Conservation (phyloP, 2,113 vertebrate species). For the Thunnus thynnus region DNA sequence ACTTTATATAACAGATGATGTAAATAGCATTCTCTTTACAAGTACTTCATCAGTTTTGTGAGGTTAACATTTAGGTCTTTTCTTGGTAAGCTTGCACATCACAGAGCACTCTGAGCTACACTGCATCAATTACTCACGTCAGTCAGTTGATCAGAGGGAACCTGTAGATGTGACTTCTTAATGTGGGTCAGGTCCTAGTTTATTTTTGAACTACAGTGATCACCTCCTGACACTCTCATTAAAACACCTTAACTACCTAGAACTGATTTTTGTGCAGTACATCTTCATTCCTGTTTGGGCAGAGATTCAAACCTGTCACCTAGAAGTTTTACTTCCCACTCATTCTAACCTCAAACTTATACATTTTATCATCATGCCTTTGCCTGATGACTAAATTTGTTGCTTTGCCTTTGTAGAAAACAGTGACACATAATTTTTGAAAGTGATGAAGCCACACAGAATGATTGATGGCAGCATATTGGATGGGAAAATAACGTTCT, state of each 20-base stretch:
- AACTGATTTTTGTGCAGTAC: background rate
- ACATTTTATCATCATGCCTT: constrained; percentile 42
- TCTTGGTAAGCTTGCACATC: background rate
- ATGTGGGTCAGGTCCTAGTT: constrained; percentile 8
- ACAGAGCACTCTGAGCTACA: constrained; percentile 13
- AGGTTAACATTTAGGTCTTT: constrained; percentile 10
- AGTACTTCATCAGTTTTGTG: constrained; percentile 25
- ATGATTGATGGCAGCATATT: constrained; percentile 82
- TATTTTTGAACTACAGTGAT: constrained; percentile 10
- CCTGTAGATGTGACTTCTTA: background rate
- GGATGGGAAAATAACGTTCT: constrained; percentile 82
- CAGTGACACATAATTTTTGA: constrained; percentile 74
- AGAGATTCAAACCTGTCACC: constrained; percentile 33
- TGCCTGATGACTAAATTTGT: constrained; percentile 58
- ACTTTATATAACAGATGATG: constrained; percentile 34
- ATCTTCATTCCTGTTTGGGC: constrained; percentile 14
- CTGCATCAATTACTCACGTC: background rate
- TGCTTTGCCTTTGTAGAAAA: constrained; percentile 72
- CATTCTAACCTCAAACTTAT: constrained; percentile 34
- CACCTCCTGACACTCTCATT: constrained; percentile 29
- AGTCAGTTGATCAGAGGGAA: constrained; percentile 25
- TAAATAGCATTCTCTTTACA: constrained; percentile 31
- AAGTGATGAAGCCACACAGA: constrained; percentile 71
- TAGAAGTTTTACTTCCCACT: constrained; percentile 36
- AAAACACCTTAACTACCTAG: constrained; percentile 25